Conservation (phyloP, 2,113 vertebrate genomes). For the Hystrix brachyura region DNA sequence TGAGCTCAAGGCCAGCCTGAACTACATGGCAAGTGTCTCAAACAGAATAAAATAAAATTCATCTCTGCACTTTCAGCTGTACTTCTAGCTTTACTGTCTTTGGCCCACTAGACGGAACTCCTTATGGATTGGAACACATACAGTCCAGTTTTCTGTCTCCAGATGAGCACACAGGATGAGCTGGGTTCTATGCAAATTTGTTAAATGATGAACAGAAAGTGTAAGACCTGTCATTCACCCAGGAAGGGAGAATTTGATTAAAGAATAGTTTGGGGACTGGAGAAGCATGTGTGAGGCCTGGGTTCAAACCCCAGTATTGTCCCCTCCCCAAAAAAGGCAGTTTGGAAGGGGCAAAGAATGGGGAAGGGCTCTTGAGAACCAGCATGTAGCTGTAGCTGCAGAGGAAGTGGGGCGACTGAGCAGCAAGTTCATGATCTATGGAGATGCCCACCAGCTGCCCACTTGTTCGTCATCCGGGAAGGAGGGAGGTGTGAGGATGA, state of each 20-base stretch:
- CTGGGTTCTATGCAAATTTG: background rate
- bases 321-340: background rate
- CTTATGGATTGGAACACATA: background rate
- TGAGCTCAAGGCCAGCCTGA: too few relatives aligned
- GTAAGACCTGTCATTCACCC: background rate
- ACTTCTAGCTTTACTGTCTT: background rate
- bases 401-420: background rate
- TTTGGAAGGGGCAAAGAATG: background rate
- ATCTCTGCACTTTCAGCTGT: background rate
- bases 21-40: too few relatives aligned
- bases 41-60: background rate
- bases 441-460: accelerated
- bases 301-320: background rate
- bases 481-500: background rate
- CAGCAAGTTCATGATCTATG: background rate
- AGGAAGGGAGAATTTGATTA: background rate
- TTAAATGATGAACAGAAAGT: background rate
- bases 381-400: accelerated
- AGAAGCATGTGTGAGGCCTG: background rate
- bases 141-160: accelerated
- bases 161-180: background rate
- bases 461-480: background rate
- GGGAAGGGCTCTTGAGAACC: background rate
- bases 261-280: background rate
- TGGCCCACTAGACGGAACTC: background rate